Base-by-base conservation (phyloP, 35 echinoderm and acorn worm genomes). In the Lytechinus pictus region DNA sequence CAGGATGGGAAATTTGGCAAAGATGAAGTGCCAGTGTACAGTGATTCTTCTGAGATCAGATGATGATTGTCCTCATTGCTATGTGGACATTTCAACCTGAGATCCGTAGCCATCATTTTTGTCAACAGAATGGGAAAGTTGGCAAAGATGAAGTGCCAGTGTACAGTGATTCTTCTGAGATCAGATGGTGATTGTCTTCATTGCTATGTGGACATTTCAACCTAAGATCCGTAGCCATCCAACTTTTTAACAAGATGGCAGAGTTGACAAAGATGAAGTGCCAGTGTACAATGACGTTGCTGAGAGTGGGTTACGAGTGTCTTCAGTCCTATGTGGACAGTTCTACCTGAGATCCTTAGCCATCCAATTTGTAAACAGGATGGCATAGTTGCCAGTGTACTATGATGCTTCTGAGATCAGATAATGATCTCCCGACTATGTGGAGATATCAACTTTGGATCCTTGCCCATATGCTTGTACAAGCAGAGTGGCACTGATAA, bases 1-100 rank as follows among this genome's bases (percentile, higher is more conserved):
- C 96, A 95, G 96, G 71, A 96, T 96, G 16, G 97, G 97, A 9
- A 96, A 98, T 44, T 94, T 98, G 97, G 94, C 52, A 96, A 96
- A 57, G 97, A 98, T 12, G 91, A 97, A 89, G 95, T 21, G 52
- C 87, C 87, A 89, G 24, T 89, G 87, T 9, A 89, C 5, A 71
- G 16, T 71, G 61, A 71, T 21, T 0, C 0, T 21, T 13, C 61
- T 71, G 61, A 71, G 61, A 71, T 21, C 5, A 21, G 61, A 21
- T 71, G 33, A 52, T 52, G 54, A 91, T 21, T 91, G 89, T 13
- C 89, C 11, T 52, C 12, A n/a, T 5, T 52, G 54, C 12, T 16
- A 7, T 91, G 89, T 12, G 12, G 33, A 13, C 89, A 91, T n/a
- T 91, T 91, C 89, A 52, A 28, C 89, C 89, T 91, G 54, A 52